Evolutionary conservation across 2,113 vertebrate genomes (phyloP), one percentile per base, ranked within the genome.

Genomic region (Oreamnos americanus): DNA sequence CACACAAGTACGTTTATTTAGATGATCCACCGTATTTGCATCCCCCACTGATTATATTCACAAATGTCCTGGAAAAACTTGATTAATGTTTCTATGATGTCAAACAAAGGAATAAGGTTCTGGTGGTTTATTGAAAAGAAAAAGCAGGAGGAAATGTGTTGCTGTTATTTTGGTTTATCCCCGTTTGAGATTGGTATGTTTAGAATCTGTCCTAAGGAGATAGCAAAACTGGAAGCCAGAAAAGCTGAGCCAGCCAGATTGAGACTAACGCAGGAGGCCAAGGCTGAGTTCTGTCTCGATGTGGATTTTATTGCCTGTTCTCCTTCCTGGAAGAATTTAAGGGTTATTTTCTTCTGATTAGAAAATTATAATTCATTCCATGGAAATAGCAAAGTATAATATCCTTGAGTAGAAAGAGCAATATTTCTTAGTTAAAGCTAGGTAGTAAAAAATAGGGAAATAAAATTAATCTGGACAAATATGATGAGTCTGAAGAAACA

Each of bases 171-270:
- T 53, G 2, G 94, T 49, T 84, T 96, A 86, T 96, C 93, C 96
- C 33, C 0, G 0, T 67, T 94, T 95, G 97, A 96, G 94, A 67
- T 19, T 74, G 88, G 96, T 97, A 90, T 97, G 97, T 98, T 98
- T 98, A 93, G 97, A 98, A 93, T 88, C 94, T 98, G 98, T 85
- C 90, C 0, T 74, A 97, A 98, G 96, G 95, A 98, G 98, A 98
- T 94, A 98, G 94, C 64, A 78, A 95, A 97, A 51, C 97, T 97
- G 97, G 97, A 98, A 98, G 95, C 94, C 85, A 85, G 97, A 98
- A 98, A 97, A 97, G 95, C 92, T 79, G 7, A 0, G 2, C 95
- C 14, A 95, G 86, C 26, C 79, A 88, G 87, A 51, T 4, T 88
- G 93, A 64, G 60, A 94, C 85, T 47, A 45, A 26, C 25, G 25